Evolutionary conservation across 2,888 invertebrate genomes (phyloP).

Genomic region (Villa cingulata): DNA sequence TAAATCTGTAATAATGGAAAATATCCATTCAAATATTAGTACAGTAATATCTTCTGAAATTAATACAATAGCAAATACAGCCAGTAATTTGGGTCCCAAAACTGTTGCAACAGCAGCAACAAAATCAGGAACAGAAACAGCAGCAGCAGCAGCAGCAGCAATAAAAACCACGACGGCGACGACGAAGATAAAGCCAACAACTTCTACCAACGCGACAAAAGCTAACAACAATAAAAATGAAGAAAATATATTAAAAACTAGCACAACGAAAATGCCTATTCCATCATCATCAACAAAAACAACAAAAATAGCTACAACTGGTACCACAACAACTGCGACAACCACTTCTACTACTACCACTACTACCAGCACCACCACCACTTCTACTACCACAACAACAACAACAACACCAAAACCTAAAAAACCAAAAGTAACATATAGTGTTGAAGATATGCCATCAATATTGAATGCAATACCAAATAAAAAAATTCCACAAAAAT

Average conservation of each 20-base stretch:
- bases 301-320: background rate
- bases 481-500: background rate
- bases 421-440: constrained; percentile 41
- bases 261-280: too few relatives aligned
- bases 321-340: background rate
- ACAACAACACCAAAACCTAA: constrained; percentile 34
- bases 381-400: constrained; percentile 23
- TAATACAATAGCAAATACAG: too few relatives aligned
- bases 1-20: too few relatives aligned
- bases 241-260: too few relatives aligned
- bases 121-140: too few relatives aligned
- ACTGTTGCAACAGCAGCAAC: too few relatives aligned
- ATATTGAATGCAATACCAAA: background rate
- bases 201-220: background rate
- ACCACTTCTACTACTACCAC: constrained; percentile 12
- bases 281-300: background rate
- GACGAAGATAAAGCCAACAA: background rate
- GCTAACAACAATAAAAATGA: background rate
- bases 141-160: too few relatives aligned
- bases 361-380: constrained; percentile 19
- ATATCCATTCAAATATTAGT: too few relatives aligned
- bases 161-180: too few relatives aligned
- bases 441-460: constrained; percentile 31
- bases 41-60: too few relatives aligned
- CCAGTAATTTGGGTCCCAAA: too few relatives aligned